phyloP scores from a whole-genome alignment of 2,797 vertebrate genomes.

The Molossus molossus region DNA sequence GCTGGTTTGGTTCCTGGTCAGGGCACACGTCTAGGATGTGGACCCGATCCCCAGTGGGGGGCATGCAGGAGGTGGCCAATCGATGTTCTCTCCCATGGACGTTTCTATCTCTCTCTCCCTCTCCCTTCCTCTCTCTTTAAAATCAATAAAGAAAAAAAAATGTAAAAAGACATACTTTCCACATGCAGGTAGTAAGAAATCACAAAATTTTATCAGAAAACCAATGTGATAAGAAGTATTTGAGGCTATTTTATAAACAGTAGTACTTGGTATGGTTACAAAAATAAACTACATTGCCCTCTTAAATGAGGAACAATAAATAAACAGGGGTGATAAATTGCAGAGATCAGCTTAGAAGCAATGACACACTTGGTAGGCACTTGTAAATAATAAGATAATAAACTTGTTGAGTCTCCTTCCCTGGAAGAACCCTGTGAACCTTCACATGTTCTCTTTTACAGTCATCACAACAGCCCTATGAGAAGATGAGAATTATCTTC shows the following conservation, averaged over 20 bases:
- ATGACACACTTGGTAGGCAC: not conserved
- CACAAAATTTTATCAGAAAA: conserved; percentile 33
- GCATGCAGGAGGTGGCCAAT: no score
- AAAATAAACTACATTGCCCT: conserved; percentile 30
- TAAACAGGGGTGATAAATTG: not conserved
- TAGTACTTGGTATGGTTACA: not conserved
- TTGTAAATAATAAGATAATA: conserved; percentile 49
- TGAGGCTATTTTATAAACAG: conserved; percentile 59
- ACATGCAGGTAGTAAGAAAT: conserved; percentile 21
- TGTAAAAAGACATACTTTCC: conserved; percentile 22
- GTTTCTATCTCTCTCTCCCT: no score
- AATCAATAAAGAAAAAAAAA: no score
- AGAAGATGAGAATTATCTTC: not conserved
- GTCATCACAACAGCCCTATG: not conserved
- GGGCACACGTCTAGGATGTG: no score
- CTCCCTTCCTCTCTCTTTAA: no score
- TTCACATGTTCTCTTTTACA: conserved; percentile 14
- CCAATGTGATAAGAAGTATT: conserved; percentile 37
- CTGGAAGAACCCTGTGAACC: not conserved
- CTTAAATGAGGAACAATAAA: conserved; percentile 53
- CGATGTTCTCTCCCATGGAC: no score
- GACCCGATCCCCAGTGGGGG: no score
- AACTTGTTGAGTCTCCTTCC: conserved; percentile 34
- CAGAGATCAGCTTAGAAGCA: not conserved
- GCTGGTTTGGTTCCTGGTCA: no score